A percentile compares a stretch with the other conserved stretches of the same genome.
These are phyloP conservation scores for Actinia equina DNA, from an alignment of 64 coral and sea anemone species.

Conservation along the genomic window DNA sequence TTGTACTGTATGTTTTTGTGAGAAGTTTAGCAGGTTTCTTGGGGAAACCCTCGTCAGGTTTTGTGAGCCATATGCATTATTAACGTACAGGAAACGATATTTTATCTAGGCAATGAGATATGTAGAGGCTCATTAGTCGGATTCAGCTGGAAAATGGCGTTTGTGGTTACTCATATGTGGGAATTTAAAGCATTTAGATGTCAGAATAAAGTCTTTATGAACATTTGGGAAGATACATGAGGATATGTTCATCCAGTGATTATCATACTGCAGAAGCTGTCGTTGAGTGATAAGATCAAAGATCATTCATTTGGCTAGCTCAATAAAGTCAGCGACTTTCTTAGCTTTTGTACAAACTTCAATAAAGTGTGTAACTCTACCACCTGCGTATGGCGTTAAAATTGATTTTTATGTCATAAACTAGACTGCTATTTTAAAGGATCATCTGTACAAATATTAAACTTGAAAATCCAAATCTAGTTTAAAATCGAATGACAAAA, in stretches of 20 bases:
- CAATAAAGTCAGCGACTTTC: background rate
- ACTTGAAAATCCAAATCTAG: background rate
- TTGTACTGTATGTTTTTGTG: background rate
- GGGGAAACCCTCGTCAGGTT: background rate
- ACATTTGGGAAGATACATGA: background rate
- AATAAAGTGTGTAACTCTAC: background rate
- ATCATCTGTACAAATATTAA: background rate
- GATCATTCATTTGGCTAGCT: background rate
- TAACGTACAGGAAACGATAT: background rate
- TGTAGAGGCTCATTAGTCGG: background rate
- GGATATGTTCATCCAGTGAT: background rate
- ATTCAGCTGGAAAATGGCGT: background rate
- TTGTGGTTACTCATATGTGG: conserved; percentile 1
- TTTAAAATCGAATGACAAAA: background rate
- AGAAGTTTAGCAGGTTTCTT: background rate
- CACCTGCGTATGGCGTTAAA: background rate
- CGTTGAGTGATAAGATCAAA: background rate
- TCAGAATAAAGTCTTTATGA: background rate
- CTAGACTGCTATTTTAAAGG: background rate
- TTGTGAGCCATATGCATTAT: background rate
- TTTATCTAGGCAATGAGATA: background rate
- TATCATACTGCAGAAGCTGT: background rate
- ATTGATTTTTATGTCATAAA: background rate
- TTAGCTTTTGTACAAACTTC: background rate
- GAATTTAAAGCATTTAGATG: background rate